Percentiles rank a stretch among this genome's conserved stretches.
These are phyloP conservation scores for Chaetura pelagica DNA, from an alignment of 2,113 vertebrate species.

Conservation along the genomic window DNA sequence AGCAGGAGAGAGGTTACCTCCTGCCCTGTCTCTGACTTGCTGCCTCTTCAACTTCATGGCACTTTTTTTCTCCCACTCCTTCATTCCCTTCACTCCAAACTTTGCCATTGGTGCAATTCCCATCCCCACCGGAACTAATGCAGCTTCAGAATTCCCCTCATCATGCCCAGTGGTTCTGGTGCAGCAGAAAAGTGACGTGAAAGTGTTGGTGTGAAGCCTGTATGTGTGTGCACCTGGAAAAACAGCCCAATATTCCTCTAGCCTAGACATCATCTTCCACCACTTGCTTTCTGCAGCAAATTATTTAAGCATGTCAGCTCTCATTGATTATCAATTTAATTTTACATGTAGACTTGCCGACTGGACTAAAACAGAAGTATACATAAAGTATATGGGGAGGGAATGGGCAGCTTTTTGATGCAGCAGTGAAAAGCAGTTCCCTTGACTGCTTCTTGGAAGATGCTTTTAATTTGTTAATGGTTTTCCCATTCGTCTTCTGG, in stretches of 20 bases:
- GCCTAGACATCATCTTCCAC: not conserved
- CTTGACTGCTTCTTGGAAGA: conserved; percentile 11
- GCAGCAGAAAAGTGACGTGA: conserved; percentile 18
- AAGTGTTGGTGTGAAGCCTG: not conserved
- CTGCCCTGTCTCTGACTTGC: not conserved
- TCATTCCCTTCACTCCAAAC: conserved; percentile 11
- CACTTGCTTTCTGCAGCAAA: conserved; percentile 54
- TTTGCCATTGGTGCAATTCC: conserved; percentile 45
- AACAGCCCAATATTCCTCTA: not conserved
- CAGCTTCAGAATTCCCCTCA: conserved; percentile 24
- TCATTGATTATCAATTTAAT: conserved; percentile 68
- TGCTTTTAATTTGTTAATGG: conserved; percentile 42
- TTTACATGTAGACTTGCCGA: conserved; percentile 21
- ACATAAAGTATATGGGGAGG: not conserved
- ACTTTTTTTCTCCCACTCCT: not conserved
- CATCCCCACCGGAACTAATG: conserved; percentile 48
- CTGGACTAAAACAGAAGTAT: conserved; percentile 14
- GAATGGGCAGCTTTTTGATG: not conserved
- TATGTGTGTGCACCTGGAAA: not conserved
- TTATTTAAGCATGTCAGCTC: conserved; percentile 65
- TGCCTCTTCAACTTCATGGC: not conserved
- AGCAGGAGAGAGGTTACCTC: not conserved
- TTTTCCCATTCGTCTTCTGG: conserved; percentile 21
- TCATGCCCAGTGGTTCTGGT: conserved; percentile 9
- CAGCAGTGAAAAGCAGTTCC: not conserved